phyloP scores from a whole-genome alignment of 2,797 vertebrate species.

The Halcyon chelicuti region DNA sequence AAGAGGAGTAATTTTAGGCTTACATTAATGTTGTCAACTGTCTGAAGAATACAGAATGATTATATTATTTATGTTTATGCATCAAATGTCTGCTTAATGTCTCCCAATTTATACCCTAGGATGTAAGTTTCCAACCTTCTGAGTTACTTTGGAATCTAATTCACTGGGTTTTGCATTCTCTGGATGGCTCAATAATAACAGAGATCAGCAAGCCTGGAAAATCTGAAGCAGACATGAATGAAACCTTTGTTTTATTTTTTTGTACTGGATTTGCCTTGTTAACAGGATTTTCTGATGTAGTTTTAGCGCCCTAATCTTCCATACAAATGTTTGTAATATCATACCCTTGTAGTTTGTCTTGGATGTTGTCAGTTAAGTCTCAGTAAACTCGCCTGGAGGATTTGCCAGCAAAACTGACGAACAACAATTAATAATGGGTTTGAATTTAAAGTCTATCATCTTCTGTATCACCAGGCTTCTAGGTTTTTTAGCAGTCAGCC shows the following conservation, averaged over 20 bases:
- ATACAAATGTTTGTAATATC: constrained; percentile 21
- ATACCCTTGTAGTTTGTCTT: constrained; percentile 7
- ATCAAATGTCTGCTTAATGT: constrained; percentile 65
- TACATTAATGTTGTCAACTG: constrained; percentile 50
- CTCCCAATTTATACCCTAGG: constrained; percentile 48
- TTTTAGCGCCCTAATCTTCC: constrained; percentile 52
- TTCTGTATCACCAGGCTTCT: not conserved
- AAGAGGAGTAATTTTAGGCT: constrained; percentile 76
- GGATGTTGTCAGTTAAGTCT: constrained; percentile 30
- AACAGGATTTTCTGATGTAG: constrained; percentile 48
- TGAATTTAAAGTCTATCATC: constrained; percentile 24
- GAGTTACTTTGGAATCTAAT: constrained; percentile 20
- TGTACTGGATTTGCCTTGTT: constrained; percentile 46
- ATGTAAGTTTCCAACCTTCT: constrained; percentile 49
- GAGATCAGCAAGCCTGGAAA: not conserved
- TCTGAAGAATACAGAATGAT: constrained; percentile 70
- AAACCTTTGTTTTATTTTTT: constrained; percentile 46
- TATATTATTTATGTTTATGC: constrained; percentile 75
- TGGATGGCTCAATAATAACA: not conserved
- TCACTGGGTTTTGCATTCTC: constrained; percentile 9
- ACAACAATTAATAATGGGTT: not conserved
- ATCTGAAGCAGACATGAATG: not conserved
- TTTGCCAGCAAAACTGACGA: constrained; percentile 44
- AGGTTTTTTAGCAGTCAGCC: not conserved
- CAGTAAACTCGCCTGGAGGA: constrained; percentile 24